Evolutionary conservation across 2,888 invertebrate genomes (phyloP).

Genomic region (Tetanocera ferruginea): DNA sequence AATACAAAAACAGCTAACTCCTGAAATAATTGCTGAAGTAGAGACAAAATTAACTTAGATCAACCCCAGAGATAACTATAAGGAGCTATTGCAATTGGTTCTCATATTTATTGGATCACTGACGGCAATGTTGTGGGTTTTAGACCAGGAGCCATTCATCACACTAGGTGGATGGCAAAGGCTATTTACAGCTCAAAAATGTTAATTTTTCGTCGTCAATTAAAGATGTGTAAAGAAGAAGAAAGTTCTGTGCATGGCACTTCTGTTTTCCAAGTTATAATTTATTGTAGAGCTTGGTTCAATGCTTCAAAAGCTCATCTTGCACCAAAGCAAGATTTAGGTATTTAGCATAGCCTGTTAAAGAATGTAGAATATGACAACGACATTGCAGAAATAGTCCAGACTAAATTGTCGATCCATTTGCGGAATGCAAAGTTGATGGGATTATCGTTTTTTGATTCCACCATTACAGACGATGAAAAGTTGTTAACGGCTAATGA

Average conservation of each 20-base stretch:
- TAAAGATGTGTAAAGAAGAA: constrained; percentile 21
- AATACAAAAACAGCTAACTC: constrained; percentile 30
- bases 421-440: too few relatives aligned
- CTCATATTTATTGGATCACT: too few relatives aligned
- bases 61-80: constrained; percentile 13
- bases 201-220: constrained; percentile 24
- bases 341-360: constrained; percentile 18
- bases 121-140: constrained; percentile 27
- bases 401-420: too few relatives aligned
- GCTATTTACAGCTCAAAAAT: constrained; percentile 9
- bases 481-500: constrained; percentile 8
- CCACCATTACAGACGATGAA: constrained; percentile 6
- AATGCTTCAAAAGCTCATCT: constrained; percentile 29
- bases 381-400: too few relatives aligned
- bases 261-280: constrained; percentile 15
- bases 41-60: constrained; percentile 11
- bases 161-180: constrained; percentile 2
- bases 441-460: too few relatives aligned
- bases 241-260: constrained; percentile 14
- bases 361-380: too few relatives aligned
- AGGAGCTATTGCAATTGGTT: background rate
- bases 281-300: constrained; percentile 24
- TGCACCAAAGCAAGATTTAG: constrained; percentile 28
- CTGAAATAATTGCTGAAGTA: constrained; percentile 30
- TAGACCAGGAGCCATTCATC: constrained; percentile 19